Conservation (phyloP, 2,113 vertebrate genomes). For the Genyomyrus donnyi region DNA sequence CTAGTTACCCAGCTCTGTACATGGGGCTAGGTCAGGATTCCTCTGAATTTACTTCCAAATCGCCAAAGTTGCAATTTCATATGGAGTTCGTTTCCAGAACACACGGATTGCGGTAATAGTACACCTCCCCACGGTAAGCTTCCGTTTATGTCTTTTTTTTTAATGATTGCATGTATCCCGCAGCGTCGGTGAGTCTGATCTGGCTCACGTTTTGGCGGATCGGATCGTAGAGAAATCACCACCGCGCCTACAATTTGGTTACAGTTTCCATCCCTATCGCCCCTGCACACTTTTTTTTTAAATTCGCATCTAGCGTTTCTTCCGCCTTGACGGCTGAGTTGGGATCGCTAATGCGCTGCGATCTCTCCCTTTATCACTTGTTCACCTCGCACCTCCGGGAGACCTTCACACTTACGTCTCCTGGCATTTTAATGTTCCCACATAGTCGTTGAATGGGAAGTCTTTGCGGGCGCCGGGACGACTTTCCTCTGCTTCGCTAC, state of each 20-base stretch:
- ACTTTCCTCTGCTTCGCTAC: background rate
- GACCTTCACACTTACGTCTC: constrained; percentile 15
- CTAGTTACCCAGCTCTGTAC: background rate
- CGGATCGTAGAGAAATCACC: background rate
- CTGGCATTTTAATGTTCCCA: background rate
- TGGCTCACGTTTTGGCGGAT: background rate
- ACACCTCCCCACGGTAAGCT: constrained; percentile 11
- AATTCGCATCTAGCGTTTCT: background rate
- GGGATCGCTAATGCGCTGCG: background rate
- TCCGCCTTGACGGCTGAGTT: background rate
- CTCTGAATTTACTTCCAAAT: background rate
- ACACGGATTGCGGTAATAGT: constrained; percentile 5
- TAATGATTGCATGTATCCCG: background rate
- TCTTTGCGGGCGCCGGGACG: background rate
- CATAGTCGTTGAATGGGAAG: background rate
- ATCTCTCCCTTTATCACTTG: background rate
- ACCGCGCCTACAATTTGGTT: background rate
- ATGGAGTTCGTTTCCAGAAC: constrained; percentile 4
- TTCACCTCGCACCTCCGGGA: constrained; percentile 5
- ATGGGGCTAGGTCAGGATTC: constrained; percentile 4
- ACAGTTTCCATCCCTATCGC: background rate
- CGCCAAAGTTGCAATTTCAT: background rate
- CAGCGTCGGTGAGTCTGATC: background rate
- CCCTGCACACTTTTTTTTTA: background rate
- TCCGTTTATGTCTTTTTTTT: background rate